phyloP scores from a whole-genome alignment of 2,797 vertebrate species.

The Syncerus caffer region DNA sequence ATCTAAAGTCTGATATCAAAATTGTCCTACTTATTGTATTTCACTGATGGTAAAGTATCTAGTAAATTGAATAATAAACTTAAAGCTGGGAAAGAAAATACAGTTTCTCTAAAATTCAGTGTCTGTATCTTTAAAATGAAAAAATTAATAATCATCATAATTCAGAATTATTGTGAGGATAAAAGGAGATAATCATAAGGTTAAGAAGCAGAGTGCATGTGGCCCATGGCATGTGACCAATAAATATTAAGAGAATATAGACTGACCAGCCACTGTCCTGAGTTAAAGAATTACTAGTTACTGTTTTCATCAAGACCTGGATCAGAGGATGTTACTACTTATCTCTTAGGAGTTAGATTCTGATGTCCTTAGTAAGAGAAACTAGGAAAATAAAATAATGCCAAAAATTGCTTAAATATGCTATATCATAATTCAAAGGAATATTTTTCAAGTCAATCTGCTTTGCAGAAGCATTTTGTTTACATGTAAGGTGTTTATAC shows the following conservation, averaged over 20 bases:
- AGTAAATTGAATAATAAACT: not conserved
- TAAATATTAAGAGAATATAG: not conserved
- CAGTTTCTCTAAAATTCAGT: not conserved
- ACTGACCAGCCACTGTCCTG: not conserved
- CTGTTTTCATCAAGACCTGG: not conserved
- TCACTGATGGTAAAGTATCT: not conserved
- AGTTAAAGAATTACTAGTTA: not conserved
- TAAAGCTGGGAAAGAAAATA: not conserved
- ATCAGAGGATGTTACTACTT: not conserved
- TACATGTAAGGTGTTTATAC: slow-evolving; percentile 51
- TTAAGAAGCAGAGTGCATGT: not conserved
- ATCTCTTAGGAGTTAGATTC: not conserved
- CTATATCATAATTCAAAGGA: not conserved
- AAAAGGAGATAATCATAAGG: not conserved
- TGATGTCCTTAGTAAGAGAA: not conserved
- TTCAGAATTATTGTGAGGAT: not conserved
- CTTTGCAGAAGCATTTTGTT: slow-evolving; percentile 43
- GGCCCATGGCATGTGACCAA: not conserved
- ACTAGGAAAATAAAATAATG: not conserved
- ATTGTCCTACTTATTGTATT: not conserved
- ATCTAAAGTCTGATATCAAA: not conserved
- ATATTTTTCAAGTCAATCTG: slow-evolving; percentile 36
- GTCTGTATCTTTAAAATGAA: not conserved
- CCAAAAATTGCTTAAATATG: not conserved
- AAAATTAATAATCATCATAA: not conserved